Base-by-base conservation (phyloP, 1,140 invertebrate species). In the Listronotus oregonensis region DNA sequence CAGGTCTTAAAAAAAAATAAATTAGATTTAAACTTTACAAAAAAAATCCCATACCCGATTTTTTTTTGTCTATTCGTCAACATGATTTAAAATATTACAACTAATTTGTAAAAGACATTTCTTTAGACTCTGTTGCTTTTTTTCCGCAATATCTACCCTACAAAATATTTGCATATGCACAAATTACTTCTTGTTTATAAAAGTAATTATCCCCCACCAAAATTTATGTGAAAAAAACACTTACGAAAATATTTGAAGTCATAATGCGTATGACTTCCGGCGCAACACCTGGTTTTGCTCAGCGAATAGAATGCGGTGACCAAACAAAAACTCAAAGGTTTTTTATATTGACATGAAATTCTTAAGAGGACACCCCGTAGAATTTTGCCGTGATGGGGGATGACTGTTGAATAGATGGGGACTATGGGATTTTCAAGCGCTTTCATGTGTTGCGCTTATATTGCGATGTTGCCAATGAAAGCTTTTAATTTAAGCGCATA, bases 181-280 rank as follows among this genome's bases (percentile, higher is more conserved):
- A 58, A 47, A 32, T 47, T 10, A 21, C 46, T 17, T 14, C 21
- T 5, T 27, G 21, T 27, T n/a, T n/a, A 27, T 4, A 15, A 12
- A 37, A 37, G 2, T 10, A 37, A 1, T 37, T 37, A 2, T 37
- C 34, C 34, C 34, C 34, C 34, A 37, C 42, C 14, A 39, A 12
- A 27, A 31, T 9, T 15, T 17, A 39, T 2, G n/a, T 11, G 49
- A 34, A 57, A 44, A 46, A 50, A 58, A 54, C 55, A 76, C 74
- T 76, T 69, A 76, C 75, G 57, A 75, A 55, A 47, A 71, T 43
- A 52, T 71, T 72, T 66, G 73, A 76, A 73, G 75, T 68, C 75
- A 76, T 76, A 8, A 46, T 67, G 56, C 63, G 31, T 65, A 39
- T 57, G 64, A 67, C 68, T 70, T 64, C 64, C 52, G 40, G 64